phyloP scores from a whole-genome alignment of 2,113 vertebrate genomes.

The Eubucco bourcierii region DNA sequence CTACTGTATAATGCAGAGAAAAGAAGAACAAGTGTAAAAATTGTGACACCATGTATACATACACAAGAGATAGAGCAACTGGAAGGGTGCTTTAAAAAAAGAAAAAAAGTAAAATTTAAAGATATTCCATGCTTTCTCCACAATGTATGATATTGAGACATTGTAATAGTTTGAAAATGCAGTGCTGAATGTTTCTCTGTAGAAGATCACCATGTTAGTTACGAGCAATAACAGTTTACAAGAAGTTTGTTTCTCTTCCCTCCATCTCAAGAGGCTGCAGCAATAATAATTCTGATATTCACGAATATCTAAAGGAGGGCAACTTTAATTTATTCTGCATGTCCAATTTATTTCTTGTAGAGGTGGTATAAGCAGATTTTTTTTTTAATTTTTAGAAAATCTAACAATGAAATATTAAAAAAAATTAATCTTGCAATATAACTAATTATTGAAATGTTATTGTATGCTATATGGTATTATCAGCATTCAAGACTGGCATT shows the following conservation, averaged over 20 bases:
- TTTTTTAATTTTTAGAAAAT: background rate
- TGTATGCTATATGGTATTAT: background rate
- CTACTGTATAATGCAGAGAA: background rate
- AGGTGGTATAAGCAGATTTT: background rate
- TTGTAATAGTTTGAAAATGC: background rate
- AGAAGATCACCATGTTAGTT: background rate
- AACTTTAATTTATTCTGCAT: background rate
- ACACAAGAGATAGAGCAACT: background rate
- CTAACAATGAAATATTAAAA: background rate
- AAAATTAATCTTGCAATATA: background rate
- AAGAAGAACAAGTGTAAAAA: background rate
- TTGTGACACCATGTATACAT: too few relatives aligned
- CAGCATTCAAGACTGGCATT: background rate
- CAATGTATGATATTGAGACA: background rate
- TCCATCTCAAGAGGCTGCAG: background rate
- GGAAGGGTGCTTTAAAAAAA: background rate
- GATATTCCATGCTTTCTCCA: background rate
- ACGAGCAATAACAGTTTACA: fast-evolving
- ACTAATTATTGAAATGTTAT: background rate
- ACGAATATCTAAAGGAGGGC: background rate
- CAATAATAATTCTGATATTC: background rate
- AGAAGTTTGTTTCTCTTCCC: background rate
- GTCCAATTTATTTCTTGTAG: background rate
- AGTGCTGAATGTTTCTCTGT: background rate
- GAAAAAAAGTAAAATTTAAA: background rate